Evolutionary conservation across 2,797 vertebrate species (phyloP).

Genomic region (Brachyrhaphis roseni): DNA sequence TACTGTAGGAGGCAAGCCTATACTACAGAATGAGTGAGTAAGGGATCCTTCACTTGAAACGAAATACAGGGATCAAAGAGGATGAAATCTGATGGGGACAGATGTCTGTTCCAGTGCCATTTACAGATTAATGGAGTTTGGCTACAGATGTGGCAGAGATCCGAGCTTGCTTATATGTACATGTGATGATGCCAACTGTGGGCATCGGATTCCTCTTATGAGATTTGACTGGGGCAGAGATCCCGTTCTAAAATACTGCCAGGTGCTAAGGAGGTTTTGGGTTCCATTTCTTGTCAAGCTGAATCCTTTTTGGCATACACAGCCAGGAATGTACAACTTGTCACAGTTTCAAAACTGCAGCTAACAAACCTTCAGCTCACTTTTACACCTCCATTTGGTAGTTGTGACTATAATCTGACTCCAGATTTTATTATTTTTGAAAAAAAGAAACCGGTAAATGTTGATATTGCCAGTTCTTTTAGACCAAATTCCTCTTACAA

Average conservation of each 20-base stretch:
- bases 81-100: constrained; percentile 60
- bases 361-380: constrained; percentile 23
- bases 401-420: constrained; percentile 1
- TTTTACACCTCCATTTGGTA: constrained; percentile 21
- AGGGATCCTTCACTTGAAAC: constrained; percentile 46
- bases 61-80: constrained; percentile 50
- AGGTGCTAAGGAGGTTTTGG: constrained; percentile 45
- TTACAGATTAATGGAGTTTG: constrained; percentile 64
- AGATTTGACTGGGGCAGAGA: constrained; percentile 34
- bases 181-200: constrained; percentile 44
- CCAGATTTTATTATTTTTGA: not conserved
- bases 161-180: constrained; percentile 30
- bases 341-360: constrained; percentile 12
- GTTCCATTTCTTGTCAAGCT: constrained; percentile 38
- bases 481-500: too few species aligned
- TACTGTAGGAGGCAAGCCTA: constrained; percentile 29
- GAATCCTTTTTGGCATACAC: constrained; percentile 38
- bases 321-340: constrained; percentile 21
- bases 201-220: constrained; percentile 47
- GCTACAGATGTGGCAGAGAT: constrained; percentile 60
- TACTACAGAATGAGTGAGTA: constrained; percentile 20
- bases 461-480: too few species aligned
- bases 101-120: constrained; percentile 62
- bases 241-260: constrained; percentile 46
- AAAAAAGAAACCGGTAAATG: not conserved